Evolutionary conservation across 2,888 invertebrate species (phyloP).

Genomic region (Lochmaea crataegi): DNA sequence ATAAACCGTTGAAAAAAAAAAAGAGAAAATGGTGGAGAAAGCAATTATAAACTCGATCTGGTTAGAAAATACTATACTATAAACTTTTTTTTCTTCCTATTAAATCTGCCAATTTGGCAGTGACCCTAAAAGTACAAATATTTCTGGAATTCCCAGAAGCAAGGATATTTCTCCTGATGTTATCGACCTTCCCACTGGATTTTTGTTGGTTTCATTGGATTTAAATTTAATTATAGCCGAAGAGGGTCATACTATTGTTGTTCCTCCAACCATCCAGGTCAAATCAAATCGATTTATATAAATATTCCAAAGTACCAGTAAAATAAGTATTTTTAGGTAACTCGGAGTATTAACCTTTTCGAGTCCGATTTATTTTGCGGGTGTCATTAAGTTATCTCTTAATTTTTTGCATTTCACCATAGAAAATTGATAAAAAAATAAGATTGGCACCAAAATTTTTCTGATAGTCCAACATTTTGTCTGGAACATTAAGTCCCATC

Average conservation of each 20-base stretch:
- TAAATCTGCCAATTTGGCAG: conserved; percentile 30
- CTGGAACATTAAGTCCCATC: too few relatives aligned
- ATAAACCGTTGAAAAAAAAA: not conserved
- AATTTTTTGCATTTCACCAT: too few relatives aligned
- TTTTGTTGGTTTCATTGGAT: conserved; percentile 7
- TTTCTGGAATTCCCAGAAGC: conserved; percentile 39
- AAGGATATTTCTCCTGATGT: conserved; percentile 42
- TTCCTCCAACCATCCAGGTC: conserved; percentile 7
- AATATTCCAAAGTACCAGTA: too few relatives aligned
- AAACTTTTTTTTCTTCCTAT: conserved; percentile 75
- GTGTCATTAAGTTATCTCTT: too few relatives aligned
- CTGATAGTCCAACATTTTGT: too few relatives aligned
- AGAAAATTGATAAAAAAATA: too few relatives aligned
- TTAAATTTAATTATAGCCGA: conserved; percentile 17
- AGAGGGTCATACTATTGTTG: conserved; percentile 10
- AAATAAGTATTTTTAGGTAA: too few relatives aligned
- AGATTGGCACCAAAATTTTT: too few relatives aligned
- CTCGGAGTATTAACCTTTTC: too few relatives aligned
- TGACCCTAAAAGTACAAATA: conserved; percentile 42
- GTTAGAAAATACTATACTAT: conserved; percentile 56
- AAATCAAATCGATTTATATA: too few relatives aligned
- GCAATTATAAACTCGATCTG: conserved; percentile 19
- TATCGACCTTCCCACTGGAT: conserved; percentile 14
- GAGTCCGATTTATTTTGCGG: too few relatives aligned
- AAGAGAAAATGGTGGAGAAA: not conserved